phyloP scores from a whole-genome alignment of 2,797 vertebrate genomes.

The Pelobates cultripes region DNA sequence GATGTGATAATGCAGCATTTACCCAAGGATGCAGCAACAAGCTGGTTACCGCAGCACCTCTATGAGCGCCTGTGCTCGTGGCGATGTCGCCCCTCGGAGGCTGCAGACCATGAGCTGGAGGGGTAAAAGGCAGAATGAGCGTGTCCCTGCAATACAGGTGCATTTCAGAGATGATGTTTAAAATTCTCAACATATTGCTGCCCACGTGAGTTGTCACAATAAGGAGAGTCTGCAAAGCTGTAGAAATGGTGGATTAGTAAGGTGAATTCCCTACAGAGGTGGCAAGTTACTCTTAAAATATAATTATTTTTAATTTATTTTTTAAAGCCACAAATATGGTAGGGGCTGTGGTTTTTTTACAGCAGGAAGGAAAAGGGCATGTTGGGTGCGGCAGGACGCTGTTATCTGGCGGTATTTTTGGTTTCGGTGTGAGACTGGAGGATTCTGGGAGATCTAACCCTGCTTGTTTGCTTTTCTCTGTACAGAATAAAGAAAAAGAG shows the following conservation, averaged over 20 bases:
- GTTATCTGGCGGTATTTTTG: not conserved
- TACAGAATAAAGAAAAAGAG: conserved; percentile 86
- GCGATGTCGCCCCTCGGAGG: conserved; percentile 1
- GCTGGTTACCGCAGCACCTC: conserved; percentile 46
- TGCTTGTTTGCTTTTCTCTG: conserved; percentile 19
- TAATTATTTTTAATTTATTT: too few species aligned
- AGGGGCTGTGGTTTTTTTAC: not conserved
- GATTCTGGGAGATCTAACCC: not conserved
- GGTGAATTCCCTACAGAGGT: not conserved
- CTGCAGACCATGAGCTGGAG: conserved; percentile 61
- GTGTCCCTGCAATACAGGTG: conserved; percentile 54
- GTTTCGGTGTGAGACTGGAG: not conserved
- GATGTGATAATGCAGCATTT: conserved; percentile 52
- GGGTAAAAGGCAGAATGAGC: conserved; percentile 60
- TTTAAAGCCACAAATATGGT: too few species aligned
- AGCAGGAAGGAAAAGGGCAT: not conserved
- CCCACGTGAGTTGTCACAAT: not conserved
- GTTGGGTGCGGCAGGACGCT: not conserved
- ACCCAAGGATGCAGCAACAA: conserved; percentile 47
- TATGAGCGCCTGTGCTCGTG: conserved; percentile 4
- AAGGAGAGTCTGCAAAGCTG: not conserved
- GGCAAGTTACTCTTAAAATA: not conserved
- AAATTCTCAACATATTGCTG: not conserved
- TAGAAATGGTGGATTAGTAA: not conserved
- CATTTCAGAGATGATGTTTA: not conserved